Base-by-base conservation (phyloP, 2,113 vertebrate species). In the Thryonomys swinderianus region DNA sequence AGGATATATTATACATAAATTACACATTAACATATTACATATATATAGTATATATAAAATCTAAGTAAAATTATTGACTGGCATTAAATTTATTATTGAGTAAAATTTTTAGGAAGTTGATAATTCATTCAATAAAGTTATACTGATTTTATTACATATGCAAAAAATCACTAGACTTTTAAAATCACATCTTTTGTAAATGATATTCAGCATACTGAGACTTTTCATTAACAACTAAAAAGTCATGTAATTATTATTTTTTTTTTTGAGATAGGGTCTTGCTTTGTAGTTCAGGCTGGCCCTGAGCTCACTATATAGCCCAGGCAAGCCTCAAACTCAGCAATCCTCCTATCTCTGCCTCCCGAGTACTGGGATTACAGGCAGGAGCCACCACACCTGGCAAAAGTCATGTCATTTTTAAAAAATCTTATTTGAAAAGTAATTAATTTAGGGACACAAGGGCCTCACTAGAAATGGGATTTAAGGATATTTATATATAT, bases 361-460 rank as follows among this genome's bases (percentile, higher is more conserved):
- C n/a, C n/a, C n/a, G n/a, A n/a, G n/a, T n/a, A n/a, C n/a, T n/a
- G n/a, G n/a, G n/a, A n/a, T n/a, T n/a, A n/a, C n/a, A n/a, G n/a
- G n/a, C n/a, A n/a, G n/a, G n/a, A n/a, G n/a, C n/a, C n/a, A n/a
- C n/a, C n/a, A n/a, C n/a, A n/a, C n/a, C n/a, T n/a, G n/a, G n/a
- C n/a, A 91, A 40, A 57, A 67, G 8, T 82, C 30, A 83, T 1
- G 20, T 74, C 57, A 84, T 34, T 91, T 21, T 89, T 34, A 92
- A 73, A 90, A 94, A 93, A 71, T 23, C 78, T 17, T 80, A 2
- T 21, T 94, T 5, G 12, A 90, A 87, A 74, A 79, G 61, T 37
- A 90, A 76, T 17, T 3, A 45, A 51, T 88, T 83, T 73, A n/a
- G 3, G 92, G 83, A 89, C 5, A 51, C 10, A 92, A 86, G 7